Conservation (phyloP, 2,113 vertebrate species). For the Pterocles gutturalis region DNA sequence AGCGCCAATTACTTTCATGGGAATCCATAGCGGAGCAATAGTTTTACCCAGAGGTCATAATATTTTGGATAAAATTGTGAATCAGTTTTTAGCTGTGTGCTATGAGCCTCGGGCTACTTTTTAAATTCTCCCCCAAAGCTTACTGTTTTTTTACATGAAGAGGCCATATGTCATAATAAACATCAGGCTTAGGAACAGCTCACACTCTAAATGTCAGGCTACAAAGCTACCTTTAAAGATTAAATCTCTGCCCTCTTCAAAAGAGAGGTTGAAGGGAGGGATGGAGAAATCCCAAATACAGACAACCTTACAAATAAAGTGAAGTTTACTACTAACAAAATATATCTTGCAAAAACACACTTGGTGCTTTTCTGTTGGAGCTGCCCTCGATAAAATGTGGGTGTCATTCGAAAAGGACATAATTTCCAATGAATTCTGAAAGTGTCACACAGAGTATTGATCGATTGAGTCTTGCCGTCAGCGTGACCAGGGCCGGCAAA, state of each 20-base stretch:
- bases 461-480: constrained; percentile 88
- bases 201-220: constrained; percentile 74
- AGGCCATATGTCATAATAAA: constrained; percentile 59
- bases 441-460: constrained; percentile 87
- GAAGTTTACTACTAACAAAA: constrained; percentile 69
- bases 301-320: constrained; percentile 59
- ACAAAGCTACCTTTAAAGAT: constrained; percentile 71
- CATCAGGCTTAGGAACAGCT: constrained; percentile 54
- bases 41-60: constrained; percentile 33
- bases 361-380: constrained; percentile 57
- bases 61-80: constrained; percentile 61
- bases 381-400: constrained; percentile 76
- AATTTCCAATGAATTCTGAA: constrained; percentile 81
- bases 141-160: constrained; percentile 53
- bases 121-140: constrained; percentile 63
- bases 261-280: constrained; percentile 40
- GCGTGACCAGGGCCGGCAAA: constrained; percentile 81
- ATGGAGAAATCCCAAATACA: constrained; percentile 54
- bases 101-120: constrained; percentile 26
- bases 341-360: constrained; percentile 69
- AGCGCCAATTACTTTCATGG: constrained; percentile 4
- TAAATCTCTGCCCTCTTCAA: constrained; percentile 69
- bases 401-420: constrained; percentile 82
- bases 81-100: constrained; percentile 7
- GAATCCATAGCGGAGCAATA: neutral